Conservation (phyloP, 1,140 invertebrate species). For the Scaptomyza graminum region DNA sequence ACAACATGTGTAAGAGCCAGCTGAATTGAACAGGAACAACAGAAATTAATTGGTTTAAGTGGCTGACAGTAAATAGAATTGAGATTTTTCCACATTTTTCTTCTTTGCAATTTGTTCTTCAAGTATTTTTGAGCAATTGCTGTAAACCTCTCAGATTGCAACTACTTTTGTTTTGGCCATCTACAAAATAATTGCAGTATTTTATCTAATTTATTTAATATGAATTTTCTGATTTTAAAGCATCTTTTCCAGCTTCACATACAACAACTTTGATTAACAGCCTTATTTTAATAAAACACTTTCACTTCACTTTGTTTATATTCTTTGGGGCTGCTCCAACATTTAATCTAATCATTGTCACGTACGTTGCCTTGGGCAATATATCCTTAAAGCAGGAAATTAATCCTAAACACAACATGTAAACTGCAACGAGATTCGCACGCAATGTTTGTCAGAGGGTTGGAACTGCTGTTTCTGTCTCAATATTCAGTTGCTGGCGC, state of each 20-base stretch:
- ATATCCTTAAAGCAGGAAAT: conserved; percentile 74
- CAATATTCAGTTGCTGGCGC: neutral
- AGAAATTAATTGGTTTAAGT: conserved; percentile 44
- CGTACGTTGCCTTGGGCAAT: conserved; percentile 53
- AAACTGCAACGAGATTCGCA: conserved; percentile 55
- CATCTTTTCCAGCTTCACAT: no score
- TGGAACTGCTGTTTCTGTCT: conserved; percentile 1
- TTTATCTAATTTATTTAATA: neutral
- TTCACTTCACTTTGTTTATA: neutral
- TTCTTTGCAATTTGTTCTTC: conserved; percentile 19
- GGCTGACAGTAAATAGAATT: conserved; percentile 70
- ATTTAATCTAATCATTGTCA: conserved; percentile 79
- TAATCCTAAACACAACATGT: conserved; percentile 72
- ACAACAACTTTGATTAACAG: neutral
- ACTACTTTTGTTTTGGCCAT: neutral
- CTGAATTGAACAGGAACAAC: conserved; percentile 42
- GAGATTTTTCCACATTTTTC: conserved; percentile 51
- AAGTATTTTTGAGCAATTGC: neutral
- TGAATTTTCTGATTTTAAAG: no score
- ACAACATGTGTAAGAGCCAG: conserved; percentile 24
- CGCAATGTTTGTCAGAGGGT: conserved; percentile 10
- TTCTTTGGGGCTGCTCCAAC: conserved; percentile 3
- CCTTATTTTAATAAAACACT: neutral
- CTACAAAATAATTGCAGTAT: neutral
- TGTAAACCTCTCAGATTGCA: neutral